Evolutionary conservation across 2,797 vertebrate species (phyloP), one percentile per base, ranked within the genome.

Genomic region (Dallia pectoralis): DNA sequence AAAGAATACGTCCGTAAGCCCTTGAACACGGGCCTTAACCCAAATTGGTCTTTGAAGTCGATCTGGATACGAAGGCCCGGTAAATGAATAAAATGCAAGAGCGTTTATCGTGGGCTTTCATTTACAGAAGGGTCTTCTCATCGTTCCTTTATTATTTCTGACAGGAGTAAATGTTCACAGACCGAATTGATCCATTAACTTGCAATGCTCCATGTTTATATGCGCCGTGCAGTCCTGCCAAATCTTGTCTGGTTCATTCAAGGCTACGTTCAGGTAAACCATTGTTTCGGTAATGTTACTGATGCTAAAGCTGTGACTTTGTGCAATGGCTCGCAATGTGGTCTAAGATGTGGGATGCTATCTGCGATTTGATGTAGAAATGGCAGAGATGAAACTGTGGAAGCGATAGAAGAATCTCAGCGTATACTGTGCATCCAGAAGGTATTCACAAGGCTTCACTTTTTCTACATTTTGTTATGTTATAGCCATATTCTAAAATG

Each of bases 271-370:
- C 53, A 32, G 62, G 62, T 44, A 19, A 32, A 29, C 15, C 22
- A 25, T 27, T 63, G 27, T 33, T 19, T 5, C 6, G 27, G 62
- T 63, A 18, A 63, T 63, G 62, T 63, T 63, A 63, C 62, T 63
- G 62, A 30, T 63, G 62, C 18, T 63, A 40, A 29, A 15, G 36
- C 40, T 63, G 30, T 64, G 30, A 63, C 56, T 64, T 72, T 63
- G 56, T 48, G 59, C 59, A 64, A 72, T 18, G 14, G 29, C 27
- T 18, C 7, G 30, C 32, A 14, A 63, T 63, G 16, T 63, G 27
- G 30, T 29, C 62, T 15, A 63, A 63, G 30, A 63, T 59, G 53
- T 22, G 53, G 25, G 25, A 59, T 25, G 25, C 22, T 27, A 18
- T 9, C 25, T 59, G 53, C 53, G 11, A 25, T 1, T n/a, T 22